These are phyloP conservation scores for Phoebastria nigripes DNA, from an alignment of 2,797 vertebrate species.

Conservation along the genomic window DNA sequence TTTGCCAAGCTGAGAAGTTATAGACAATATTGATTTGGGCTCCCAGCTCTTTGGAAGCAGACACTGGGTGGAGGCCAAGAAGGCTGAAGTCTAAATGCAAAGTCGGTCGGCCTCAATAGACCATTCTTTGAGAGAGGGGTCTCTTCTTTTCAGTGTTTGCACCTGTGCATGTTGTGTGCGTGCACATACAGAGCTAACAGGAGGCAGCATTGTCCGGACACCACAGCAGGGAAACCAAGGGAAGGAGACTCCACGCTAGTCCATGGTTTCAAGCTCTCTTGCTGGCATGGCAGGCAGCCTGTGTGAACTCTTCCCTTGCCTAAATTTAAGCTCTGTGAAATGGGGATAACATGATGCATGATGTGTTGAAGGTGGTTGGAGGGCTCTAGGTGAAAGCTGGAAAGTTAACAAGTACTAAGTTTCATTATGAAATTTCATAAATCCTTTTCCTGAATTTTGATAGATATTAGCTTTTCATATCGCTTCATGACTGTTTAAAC, in stretches of 20 bases:
- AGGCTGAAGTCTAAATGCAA: background rate
- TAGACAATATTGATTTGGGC: slow-evolving; percentile 35
- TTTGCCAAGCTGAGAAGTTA: slow-evolving; percentile 42
- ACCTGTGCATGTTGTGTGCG: background rate
- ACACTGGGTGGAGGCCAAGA: slow-evolving; percentile 24
- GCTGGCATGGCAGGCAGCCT: background rate
- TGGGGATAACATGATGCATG: background rate
- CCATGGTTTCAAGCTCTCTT: background rate
- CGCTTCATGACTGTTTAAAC: background rate
- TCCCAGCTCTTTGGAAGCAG: slow-evolving; percentile 32
- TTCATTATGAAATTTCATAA: background rate
- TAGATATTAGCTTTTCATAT: background rate
- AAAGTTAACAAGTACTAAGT: background rate
- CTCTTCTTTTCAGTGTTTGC: slow-evolving; percentile 26
- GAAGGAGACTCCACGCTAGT: background rate
- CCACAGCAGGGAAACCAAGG: background rate
- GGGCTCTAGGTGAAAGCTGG: background rate
- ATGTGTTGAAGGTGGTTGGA: background rate
- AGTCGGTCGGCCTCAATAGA: background rate
- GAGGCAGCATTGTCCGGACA: background rate
- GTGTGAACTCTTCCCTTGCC: background rate
- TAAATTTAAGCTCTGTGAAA: background rate
- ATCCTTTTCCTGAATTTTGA: background rate
- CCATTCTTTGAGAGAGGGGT: background rate
- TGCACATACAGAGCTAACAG: background rate